These are phyloP conservation scores for Dicyrtoma fusca DNA, from an alignment of 2,888 invertebrate genomes.

Conservation along the genomic window DNA sequence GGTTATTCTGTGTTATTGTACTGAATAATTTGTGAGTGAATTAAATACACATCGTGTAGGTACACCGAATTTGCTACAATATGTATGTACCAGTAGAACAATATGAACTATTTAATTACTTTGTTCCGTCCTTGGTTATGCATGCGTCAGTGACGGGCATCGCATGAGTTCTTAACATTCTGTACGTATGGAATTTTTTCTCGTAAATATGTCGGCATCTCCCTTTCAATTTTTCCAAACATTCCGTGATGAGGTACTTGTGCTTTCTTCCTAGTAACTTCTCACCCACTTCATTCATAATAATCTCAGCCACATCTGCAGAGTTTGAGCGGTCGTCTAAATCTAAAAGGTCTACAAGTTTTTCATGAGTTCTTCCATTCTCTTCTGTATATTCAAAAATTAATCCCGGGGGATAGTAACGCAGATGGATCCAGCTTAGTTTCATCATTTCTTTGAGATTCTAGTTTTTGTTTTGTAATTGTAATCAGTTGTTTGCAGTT, in stretches of 20 bases:
- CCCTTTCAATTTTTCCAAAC: constrained; percentile 68
- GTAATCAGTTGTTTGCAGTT: too few relatives aligned
- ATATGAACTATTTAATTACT: too few relatives aligned
- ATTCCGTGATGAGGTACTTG: constrained; percentile 66
- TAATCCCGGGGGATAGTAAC: constrained; percentile 73
- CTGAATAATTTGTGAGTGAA: too few relatives aligned
- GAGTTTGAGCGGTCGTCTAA: constrained; percentile 60
- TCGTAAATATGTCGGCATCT: constrained; percentile 68
- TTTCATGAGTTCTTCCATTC: constrained; percentile 64
- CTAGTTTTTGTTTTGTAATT: too few relatives aligned
- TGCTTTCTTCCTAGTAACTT: constrained; percentile 60
- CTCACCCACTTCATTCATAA: constrained; percentile 59
- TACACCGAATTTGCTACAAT: too few relatives aligned
- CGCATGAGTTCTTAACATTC: constrained; percentile 69
- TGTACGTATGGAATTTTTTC: constrained; percentile 70
- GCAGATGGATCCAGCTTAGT: constrained; percentile 70
- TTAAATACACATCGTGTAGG: constrained; percentile 39
- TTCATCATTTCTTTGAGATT: too few relatives aligned
- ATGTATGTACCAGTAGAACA: too few relatives aligned
- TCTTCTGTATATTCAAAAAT: constrained; percentile 67
- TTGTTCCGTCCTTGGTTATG: constrained; percentile 70
- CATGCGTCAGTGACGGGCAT: constrained; percentile 74
- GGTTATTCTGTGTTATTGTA: too few relatives aligned
- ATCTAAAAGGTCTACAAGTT: constrained; percentile 70
- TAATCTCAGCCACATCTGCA: constrained; percentile 63